These are phyloP conservation scores for Hylaeus anthracinus DNA, from an alignment of 1,140 invertebrate species.

Conservation along the genomic window DNA sequence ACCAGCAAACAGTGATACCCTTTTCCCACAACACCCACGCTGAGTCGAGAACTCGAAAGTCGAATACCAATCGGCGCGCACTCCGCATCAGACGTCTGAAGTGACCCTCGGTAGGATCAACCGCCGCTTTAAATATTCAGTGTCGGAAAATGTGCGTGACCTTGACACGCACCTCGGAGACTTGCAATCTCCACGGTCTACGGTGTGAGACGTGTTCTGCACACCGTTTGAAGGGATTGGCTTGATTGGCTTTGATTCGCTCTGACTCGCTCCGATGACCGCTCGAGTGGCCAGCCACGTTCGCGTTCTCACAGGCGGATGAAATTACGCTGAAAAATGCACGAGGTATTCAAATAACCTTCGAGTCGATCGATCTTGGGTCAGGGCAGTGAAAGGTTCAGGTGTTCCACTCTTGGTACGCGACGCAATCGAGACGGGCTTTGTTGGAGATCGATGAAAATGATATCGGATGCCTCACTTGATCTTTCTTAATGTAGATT, in stretches of 20 bases:
- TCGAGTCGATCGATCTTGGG: no score
- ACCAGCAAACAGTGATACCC: no score
- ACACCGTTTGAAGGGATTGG: background rate
- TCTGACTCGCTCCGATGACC: no score
- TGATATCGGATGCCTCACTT: no score
- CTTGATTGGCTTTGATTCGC: background rate
- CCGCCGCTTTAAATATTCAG: conserved; percentile 58
- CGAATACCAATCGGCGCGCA: conserved; percentile 3
- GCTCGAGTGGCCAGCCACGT: background rate
- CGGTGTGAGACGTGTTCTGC: background rate
- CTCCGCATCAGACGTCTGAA: background rate
- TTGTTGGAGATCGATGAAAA: no score
- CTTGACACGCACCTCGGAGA: conserved; percentile 65
- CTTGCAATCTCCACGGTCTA: conserved; percentile 28
- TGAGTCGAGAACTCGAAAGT: background rate
- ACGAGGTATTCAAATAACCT: background rate
- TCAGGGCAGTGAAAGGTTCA: no score
- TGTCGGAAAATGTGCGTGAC: conserved; percentile 70
- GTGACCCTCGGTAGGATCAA: background rate
- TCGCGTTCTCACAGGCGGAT: background rate
- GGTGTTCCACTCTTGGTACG: no score
- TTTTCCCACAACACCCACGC: no score
- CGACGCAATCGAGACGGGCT: no score
- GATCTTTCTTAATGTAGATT: no score
- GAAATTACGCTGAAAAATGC: background rate